These are phyloP conservation scores for Villa cingulata DNA, from an alignment of 2,888 invertebrate genomes.

Conservation along the genomic window DNA sequence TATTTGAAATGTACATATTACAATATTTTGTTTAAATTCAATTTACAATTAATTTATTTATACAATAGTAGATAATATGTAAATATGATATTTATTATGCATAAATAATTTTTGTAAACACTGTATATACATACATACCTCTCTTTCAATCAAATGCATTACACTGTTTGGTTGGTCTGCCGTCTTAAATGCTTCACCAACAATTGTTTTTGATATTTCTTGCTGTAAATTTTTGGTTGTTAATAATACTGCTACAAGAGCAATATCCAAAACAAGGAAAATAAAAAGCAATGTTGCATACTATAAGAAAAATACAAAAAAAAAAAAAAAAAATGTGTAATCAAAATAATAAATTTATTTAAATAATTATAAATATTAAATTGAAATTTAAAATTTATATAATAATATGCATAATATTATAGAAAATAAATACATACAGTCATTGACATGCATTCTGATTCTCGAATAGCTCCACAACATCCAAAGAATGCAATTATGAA, in stretches of 20 bases:
- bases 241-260: slow-evolving; percentile 53
- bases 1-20: no score
- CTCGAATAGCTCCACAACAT: slow-evolving; percentile 79
- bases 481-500: slow-evolving; percentile 79
- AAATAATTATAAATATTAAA: slow-evolving; percentile 32
- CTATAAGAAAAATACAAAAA: background rate
- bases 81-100: no score
- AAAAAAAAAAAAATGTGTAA: background rate
- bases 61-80: no score
- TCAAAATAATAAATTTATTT: background rate
- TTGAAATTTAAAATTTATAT: slow-evolving; percentile 49
- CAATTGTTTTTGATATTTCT: slow-evolving; percentile 41
- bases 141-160: background rate
- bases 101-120: background rate
- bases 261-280: slow-evolving; percentile 59
- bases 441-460: slow-evolving; percentile 78
- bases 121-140: slow-evolving; percentile 1
- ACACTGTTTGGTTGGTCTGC: slow-evolving; percentile 17
- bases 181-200: background rate
- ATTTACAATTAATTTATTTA: no score
- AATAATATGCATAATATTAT: no score
- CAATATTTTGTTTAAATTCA: no score
- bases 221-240: slow-evolving; percentile 43
- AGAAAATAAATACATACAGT: slow-evolving; percentile 40
- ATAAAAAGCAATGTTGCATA: slow-evolving; percentile 38